phyloP scores from a whole-genome alignment of 2,797 vertebrate genomes.

The Erethizon dorsatum region DNA sequence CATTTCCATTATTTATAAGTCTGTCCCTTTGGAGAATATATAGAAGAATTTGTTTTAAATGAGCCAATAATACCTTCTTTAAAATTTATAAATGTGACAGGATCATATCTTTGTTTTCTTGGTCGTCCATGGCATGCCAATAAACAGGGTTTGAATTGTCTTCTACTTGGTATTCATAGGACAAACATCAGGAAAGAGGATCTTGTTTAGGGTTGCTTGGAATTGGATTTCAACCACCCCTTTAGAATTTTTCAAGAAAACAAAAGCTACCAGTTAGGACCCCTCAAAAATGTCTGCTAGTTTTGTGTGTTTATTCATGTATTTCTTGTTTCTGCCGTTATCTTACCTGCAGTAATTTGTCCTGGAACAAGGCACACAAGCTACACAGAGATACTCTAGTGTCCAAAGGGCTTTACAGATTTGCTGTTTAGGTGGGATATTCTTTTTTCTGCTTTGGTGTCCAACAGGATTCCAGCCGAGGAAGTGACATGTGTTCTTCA shows the following conservation, averaged over 20 bases:
- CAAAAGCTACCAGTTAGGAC: constrained; percentile 50
- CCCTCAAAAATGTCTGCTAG: background rate
- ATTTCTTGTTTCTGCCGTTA: constrained; percentile 12
- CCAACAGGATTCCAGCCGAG: background rate
- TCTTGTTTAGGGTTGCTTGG: constrained; percentile 82
- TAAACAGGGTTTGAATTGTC: constrained; percentile 84
- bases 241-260: constrained; percentile 71
- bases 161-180: constrained; percentile 83
- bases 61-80: constrained; percentile 91
- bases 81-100: constrained; percentile 90
- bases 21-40: constrained; percentile 89
- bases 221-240: constrained; percentile 78
- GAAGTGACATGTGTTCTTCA: background rate
- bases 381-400: background rate
- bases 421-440: background rate
- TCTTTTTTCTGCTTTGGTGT: background rate
- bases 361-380: background rate
- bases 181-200: constrained; percentile 80
- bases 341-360: background rate
- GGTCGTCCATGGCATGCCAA: constrained; percentile 54
- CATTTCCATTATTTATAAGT: constrained; percentile 92
- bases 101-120: constrained; percentile 80
- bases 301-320: constrained; percentile 56
- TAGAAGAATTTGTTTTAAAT: constrained; percentile 91
- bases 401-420: constrained; percentile 2